Conservation (phyloP, 1,140 invertebrate species). For the Varroa destructor region DNA sequence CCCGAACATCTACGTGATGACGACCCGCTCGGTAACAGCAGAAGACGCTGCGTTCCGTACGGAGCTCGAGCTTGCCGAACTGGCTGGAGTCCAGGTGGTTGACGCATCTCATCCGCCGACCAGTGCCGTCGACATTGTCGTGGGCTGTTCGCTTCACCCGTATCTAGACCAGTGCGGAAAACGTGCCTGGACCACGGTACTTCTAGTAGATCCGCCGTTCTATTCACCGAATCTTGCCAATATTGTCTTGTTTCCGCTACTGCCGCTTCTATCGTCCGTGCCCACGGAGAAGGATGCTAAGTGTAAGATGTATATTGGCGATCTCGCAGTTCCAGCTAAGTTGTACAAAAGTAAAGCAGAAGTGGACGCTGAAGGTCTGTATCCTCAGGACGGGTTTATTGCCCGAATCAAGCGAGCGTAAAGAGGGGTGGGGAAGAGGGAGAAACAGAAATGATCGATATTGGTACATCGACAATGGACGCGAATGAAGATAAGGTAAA, state of each 20-base stretch:
- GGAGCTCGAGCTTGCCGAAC: conserved; percentile 11
- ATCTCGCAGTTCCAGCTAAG: conserved; percentile 18
- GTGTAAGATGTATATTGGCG: conserved; percentile 26
- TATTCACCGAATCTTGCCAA: conserved; percentile 25
- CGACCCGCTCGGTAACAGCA: neutral
- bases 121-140: neutral
- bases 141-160: conserved; percentile 15
- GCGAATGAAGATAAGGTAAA: too few species aligned
- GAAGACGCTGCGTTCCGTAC: conserved; percentile 12
- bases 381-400: conserved; percentile 20
- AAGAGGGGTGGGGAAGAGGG: too few species aligned
- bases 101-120: neutral
- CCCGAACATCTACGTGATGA: conserved; percentile 11
- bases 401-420: conserved; percentile 23
- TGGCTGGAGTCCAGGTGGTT: conserved; percentile 14
- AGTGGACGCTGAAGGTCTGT: conserved; percentile 13
- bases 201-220: conserved; percentile 22
- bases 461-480: too few species aligned
- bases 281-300: conserved; percentile 5
- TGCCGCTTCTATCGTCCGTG: conserved; percentile 14
- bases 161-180: conserved; percentile 24
- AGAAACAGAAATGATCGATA: too few species aligned
- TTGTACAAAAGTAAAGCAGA: conserved; percentile 12
- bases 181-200: conserved; percentile 1
- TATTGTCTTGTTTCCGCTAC: conserved; percentile 10